A percentile compares a stretch with the other conserved stretches of the same genome.
These are phyloP conservation scores for Rhopalosiphum maidis DNA, from an alignment of 1,140 invertebrate species.

Conservation along the genomic window DNA sequence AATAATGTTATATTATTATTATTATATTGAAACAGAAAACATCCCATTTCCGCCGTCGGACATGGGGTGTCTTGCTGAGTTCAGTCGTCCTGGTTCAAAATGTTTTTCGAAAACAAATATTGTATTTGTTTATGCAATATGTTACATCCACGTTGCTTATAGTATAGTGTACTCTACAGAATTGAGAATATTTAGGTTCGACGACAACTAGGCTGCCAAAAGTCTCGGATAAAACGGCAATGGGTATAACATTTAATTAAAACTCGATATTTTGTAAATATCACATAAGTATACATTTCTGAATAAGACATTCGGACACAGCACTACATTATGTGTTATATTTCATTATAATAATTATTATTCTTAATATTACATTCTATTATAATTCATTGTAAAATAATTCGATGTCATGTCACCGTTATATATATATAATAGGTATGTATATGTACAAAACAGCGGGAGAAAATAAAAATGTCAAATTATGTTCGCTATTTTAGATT, in stretches of 20 bases:
- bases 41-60: background rate
- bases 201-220: background rate
- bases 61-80: background rate
- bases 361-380: too few species aligned
- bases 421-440: too few species aligned
- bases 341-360: background rate
- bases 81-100: background rate
- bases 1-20: background rate
- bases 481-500: background rate
- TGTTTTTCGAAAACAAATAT: background rate
- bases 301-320: background rate
- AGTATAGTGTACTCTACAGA: background rate
- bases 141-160: background rate
- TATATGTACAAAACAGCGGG: background rate
- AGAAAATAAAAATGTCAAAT: background rate
- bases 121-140: background rate
- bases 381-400: too few species aligned
- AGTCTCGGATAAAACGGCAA: background rate
- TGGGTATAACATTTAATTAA: background rate
- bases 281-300: background rate
- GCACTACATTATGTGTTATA: too few species aligned
- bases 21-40: conserved; percentile 15
- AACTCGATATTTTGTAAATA: background rate
- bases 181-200: background rate
- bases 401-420: too few species aligned